Conservation (phyloP, 2,113 vertebrate species). For the Elanoides forficatus region DNA sequence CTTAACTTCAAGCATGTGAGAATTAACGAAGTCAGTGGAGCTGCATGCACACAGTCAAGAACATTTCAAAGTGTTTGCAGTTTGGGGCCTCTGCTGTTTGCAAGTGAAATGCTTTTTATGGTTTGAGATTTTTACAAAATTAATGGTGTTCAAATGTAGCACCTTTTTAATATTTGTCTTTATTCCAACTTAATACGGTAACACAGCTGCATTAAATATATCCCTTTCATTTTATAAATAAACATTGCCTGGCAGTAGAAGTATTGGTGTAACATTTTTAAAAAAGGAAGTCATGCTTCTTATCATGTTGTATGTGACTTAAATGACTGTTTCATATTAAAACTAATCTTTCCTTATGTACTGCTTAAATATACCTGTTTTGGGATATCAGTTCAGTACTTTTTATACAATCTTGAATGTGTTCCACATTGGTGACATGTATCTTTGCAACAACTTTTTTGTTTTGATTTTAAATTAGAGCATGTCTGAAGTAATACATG, state of each 20-base stretch:
- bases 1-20: not conserved
- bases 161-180: conserved; percentile 29
- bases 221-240: conserved; percentile 61
- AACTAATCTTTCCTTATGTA: conserved; percentile 77
- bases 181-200: not conserved
- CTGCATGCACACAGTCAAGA: not conserved
- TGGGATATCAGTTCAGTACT: conserved; percentile 82
- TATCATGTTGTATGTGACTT: conserved; percentile 78
- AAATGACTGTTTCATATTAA: conserved; percentile 83
- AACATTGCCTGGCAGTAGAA: conserved; percentile 70
- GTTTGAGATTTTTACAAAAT: conserved; percentile 58
- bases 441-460: conserved; percentile 75
- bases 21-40: not conserved
- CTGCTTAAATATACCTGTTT: conserved; percentile 81
- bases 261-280: conserved; percentile 65
- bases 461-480: conserved; percentile 70
- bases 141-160: conserved; percentile 11
- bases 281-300: conserved; percentile 73
- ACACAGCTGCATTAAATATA: conserved; percentile 21
- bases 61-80: not conserved
- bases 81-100: not conserved
- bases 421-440: conserved; percentile 85
- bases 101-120: not conserved
- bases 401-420: conserved; percentile 78
- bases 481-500: conserved; percentile 78